Evolutionary conservation across 2,888 invertebrate species (phyloP).

Genomic region (Biston betularia): DNA sequence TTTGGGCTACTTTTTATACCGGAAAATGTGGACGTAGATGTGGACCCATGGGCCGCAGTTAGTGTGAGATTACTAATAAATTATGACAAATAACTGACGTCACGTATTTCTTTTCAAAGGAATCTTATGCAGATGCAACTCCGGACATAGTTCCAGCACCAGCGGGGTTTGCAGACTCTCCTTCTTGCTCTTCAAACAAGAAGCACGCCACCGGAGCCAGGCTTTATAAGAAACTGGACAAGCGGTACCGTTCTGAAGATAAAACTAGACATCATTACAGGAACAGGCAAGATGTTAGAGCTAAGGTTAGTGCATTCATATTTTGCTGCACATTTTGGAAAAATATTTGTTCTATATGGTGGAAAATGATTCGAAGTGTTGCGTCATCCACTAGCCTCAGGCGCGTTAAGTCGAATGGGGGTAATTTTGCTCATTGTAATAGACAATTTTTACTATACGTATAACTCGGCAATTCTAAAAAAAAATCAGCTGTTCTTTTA

Average conservation of each 20-base stretch:
- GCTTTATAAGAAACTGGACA: constrained; percentile 92
- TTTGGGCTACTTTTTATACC: no score
- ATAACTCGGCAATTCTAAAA: no score
- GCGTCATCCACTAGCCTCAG: no score
- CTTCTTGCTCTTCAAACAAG: constrained; percentile 75
- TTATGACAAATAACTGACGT: not conserved
- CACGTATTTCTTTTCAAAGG: constrained; percentile 53
- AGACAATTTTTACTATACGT: no score
- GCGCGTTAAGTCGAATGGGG: no score
- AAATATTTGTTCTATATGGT: no score
- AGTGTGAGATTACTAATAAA: no score
- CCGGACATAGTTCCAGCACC: constrained; percentile 94
- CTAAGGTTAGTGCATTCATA: constrained; percentile 87
- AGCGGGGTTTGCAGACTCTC: constrained; percentile 95
- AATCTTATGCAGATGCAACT: constrained; percentile 81
- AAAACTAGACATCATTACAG: constrained; percentile 88
- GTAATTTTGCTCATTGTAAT: no score
- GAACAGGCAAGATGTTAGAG: constrained; percentile 90
- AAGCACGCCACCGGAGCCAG: constrained; percentile 81
- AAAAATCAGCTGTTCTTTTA: no score
- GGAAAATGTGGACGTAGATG: no score
- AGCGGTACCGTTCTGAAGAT: constrained; percentile 92
- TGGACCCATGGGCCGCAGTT: no score
- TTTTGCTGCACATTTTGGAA: not conserved
- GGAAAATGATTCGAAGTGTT: no score